These are phyloP conservation scores for Petrocephalus sullivani DNA, from an alignment of 2,797 vertebrate genomes.

Conservation along the genomic window DNA sequence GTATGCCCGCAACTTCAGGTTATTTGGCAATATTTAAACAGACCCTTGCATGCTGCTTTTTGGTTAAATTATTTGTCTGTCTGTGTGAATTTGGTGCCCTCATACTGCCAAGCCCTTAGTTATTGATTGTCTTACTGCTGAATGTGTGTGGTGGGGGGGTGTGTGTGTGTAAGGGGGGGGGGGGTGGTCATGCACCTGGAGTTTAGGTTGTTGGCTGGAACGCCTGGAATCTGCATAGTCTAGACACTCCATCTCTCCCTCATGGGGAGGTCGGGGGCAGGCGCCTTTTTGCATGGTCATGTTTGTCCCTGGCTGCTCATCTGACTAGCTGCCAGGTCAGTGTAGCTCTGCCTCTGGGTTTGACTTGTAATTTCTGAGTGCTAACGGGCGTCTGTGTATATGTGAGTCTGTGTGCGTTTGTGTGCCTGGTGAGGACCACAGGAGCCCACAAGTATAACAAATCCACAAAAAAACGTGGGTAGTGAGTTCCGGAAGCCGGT, in stretches of 20 bases:
- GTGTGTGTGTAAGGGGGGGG: background rate
- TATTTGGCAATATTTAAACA: background rate
- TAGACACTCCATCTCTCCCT: conserved; percentile 61
- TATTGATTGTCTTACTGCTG: background rate
- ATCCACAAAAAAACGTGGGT: too few species aligned
- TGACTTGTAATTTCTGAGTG: background rate
- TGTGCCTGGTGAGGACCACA: too few species aligned
- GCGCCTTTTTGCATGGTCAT: conserved; percentile 44
- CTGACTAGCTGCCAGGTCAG: background rate
- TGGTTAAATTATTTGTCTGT: background rate
- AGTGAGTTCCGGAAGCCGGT: too few species aligned
- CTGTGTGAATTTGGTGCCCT: background rate
- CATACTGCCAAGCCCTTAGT: background rate
- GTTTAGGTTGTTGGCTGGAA: conserved; percentile 50
- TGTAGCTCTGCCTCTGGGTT: background rate
- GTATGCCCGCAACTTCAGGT: background rate
- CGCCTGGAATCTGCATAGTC: conserved; percentile 61
- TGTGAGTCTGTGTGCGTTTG: background rate
- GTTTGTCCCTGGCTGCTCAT: background rate
- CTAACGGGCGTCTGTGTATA: background rate
- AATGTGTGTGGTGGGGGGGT: background rate
- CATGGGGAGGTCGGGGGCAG: conserved; percentile 43
- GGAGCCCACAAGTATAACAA: too few species aligned
- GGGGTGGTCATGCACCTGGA: conserved; percentile 32
- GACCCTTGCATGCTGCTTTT: background rate